Base-by-base conservation (phyloP, 1,140 invertebrate species). In the Tribolium castaneum region DNA sequence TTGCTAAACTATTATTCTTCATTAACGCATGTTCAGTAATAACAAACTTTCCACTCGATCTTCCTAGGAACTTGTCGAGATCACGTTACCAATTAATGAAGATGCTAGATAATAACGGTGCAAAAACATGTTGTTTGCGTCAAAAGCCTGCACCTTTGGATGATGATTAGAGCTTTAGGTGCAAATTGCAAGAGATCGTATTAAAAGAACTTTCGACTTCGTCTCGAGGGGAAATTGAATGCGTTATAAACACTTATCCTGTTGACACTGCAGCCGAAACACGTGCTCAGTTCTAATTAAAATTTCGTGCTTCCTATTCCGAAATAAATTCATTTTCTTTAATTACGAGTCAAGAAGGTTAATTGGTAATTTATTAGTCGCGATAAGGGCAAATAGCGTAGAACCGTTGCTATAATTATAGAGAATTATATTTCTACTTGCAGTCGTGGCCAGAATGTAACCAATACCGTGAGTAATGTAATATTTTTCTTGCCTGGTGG, bases 271-370 rank as follows among this genome's bases (percentile, higher is more conserved):
- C 59, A 66, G 59, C 59, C 14, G 12, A 12, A 66, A 66, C 59
- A 66, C 59, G 59, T 66, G 59, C 59, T 30, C 10, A 34, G 45
- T 35, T 66, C 59, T 66, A 66, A 66, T 66, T 66, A 66, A 66
- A 66, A 66, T 66, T 66, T 66, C 30, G 25, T 66, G 59, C 59
- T 30, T 12, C 30, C 59, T 30, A 22, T 66, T 45, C 19, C 22
- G 30, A 66, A 66, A 35, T 66, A 66, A 66, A 66, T 66, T 39
- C 34, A 66, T 66, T 66, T 66, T 66, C 59, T 66, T 66, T 35
- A 66, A 35, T 59, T 35, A n/a, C 25, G 30, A 66, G 30, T 35
- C 30, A 14, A 14, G 30, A 13, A 35, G 59, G 22, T 66, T 30
- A 66, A 66, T 66, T 66, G 30, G 3, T 35, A 66, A 66, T 66